Conservation (phyloP, 2,113 vertebrate genomes). For the Galbula dea region DNA sequence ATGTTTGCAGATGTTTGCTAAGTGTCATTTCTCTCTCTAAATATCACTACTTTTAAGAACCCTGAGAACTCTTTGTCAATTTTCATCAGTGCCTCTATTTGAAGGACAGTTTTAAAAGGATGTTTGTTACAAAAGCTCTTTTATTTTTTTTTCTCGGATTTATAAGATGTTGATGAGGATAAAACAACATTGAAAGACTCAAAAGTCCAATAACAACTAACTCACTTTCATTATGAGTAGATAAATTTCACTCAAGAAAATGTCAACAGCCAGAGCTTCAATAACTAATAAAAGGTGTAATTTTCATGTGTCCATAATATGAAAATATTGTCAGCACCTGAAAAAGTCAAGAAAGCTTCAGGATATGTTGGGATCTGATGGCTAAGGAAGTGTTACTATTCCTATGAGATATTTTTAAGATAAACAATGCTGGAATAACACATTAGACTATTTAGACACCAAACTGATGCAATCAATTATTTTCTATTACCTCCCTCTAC, state of each 20-base stretch:
- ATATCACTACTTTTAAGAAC: not conserved
- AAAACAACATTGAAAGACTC: not conserved
- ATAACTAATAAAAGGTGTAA: not conserved
- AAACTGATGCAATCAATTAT: slow-evolving; percentile 61
- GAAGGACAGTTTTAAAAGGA: not conserved
- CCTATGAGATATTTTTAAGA: not conserved
- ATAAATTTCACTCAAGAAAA: not conserved
- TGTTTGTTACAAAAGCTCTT: not conserved
- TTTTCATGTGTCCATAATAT: not conserved
- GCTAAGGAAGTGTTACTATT: not conserved
- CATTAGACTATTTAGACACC: slow-evolving; percentile 53
- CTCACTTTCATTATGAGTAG: not conserved
- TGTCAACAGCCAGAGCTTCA: not conserved
- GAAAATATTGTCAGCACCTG: not conserved
- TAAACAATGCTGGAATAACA: not conserved
- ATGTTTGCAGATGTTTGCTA: not conserved
- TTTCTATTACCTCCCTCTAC: slow-evolving; percentile 58
- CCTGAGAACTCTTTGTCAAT: not conserved
- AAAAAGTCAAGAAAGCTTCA: not conserved
- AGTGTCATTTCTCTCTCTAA: not conserved
- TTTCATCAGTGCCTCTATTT: not conserved
- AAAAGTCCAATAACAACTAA: not conserved
- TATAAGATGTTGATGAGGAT: not conserved
- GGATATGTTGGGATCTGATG: not conserved
- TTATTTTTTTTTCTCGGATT: not conserved